phyloP scores from a whole-genome alignment of 2,797 vertebrate species.

The Sebastolobus alascanus region DNA sequence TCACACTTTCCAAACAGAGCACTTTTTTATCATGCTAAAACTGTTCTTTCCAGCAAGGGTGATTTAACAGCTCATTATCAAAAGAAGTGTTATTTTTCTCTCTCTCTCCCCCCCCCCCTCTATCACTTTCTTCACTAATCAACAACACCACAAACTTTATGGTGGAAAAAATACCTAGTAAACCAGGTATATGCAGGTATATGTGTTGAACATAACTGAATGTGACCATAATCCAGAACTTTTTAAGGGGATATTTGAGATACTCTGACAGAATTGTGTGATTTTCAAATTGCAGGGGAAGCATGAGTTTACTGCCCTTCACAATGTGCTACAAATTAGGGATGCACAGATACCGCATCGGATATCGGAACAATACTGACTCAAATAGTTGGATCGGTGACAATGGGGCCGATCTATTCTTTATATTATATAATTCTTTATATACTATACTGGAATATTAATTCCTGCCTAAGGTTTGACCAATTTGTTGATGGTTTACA shows the following conservation, averaged over 20 bases:
- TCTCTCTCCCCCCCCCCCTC: background rate
- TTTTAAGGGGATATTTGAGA: constrained; percentile 24
- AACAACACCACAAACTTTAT: constrained; percentile 59
- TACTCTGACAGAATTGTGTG: constrained; percentile 6
- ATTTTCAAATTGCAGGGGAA: constrained; percentile 13
- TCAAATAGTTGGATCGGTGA: no score
- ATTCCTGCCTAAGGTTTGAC: no score
- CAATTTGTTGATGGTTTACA: no score
- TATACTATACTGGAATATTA: no score
- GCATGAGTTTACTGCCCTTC: background rate
- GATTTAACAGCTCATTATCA: constrained; percentile 85
- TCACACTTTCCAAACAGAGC: constrained; percentile 81
- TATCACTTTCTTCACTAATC: constrained; percentile 57
- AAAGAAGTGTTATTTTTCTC: constrained; percentile 47
- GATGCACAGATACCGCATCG: no score
- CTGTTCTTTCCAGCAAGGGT: constrained; percentile 71
- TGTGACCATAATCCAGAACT: constrained; percentile 4
- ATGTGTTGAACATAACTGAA: constrained; percentile 23
- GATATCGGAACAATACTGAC: no score
- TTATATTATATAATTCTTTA: no score
- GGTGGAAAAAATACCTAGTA: constrained; percentile 14
- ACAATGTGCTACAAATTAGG: constrained; percentile 4
- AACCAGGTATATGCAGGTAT: constrained; percentile 2
- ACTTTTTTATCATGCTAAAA: constrained; percentile 73
- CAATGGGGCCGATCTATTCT: no score